These are phyloP conservation scores for Xiphorhynchus erythropygius DNA, from an alignment of 2,797 vertebrate genomes.

Conservation along the genomic window DNA sequence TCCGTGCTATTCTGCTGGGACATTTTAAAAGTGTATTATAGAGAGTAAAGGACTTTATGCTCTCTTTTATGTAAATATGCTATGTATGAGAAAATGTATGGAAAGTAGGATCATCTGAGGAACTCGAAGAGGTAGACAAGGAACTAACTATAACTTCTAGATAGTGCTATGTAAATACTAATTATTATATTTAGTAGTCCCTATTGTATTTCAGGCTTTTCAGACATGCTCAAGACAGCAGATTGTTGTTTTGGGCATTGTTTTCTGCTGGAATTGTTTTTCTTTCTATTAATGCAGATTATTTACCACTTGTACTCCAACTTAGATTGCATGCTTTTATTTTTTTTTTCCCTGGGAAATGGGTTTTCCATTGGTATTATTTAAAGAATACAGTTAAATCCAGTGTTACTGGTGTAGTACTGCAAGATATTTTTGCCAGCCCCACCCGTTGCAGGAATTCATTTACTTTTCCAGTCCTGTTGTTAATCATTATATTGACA, in stretches of 20 bases:
- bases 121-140: not conserved
- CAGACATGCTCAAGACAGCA: not conserved
- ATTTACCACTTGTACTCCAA: not conserved
- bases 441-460: constrained; percentile 60
- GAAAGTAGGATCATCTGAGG: not conserved
- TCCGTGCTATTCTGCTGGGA: not conserved
- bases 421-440: constrained; percentile 54
- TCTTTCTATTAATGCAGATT: not conserved
- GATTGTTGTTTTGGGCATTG: not conserved
- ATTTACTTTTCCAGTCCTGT: constrained; percentile 68
- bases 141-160: not conserved
- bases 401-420: constrained; percentile 24
- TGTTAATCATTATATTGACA: constrained; percentile 70
- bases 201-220: not conserved
- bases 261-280: constrained; percentile 12
- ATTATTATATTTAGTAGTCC: not conserved
- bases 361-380: constrained; percentile 21
- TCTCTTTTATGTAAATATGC: not conserved
- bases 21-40: not conserved
- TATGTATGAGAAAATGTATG: not conserved
- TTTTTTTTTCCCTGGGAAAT: not conserved
- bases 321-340: not conserved
- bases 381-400: constrained; percentile 26
- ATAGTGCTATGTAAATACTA: not conserved
- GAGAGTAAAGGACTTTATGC: not conserved